Evolutionary conservation across 2,797 vertebrate species (phyloP).

Genomic region (Heterohyrax brucei): DNA sequence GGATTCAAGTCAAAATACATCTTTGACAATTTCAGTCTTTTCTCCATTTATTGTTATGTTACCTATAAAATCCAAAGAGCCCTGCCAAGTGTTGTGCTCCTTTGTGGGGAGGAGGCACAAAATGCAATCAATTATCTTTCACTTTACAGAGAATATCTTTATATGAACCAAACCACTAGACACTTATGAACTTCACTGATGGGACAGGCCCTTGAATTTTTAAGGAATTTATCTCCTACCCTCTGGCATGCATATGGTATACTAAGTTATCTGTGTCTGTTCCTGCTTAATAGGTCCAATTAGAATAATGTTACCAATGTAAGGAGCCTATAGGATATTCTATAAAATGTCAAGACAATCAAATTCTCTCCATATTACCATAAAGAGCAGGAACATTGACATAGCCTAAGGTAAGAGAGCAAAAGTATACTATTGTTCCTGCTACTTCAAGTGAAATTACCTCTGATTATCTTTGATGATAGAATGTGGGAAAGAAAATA

Average conservation of each 20-base stretch:
- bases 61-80: conserved; percentile 8
- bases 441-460: background rate
- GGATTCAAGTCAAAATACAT: no score
- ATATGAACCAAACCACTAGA: background rate
- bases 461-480: conserved; percentile 3
- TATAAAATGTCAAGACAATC: background rate
- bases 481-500: background rate
- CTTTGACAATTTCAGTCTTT: no score
- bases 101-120: background rate
- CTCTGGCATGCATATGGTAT: background rate
- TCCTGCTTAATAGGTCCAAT: background rate
- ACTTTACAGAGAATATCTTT: conserved; percentile 5
- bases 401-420: background rate
- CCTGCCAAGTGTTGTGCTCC: background rate
- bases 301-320: background rate
- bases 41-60: background rate
- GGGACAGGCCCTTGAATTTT: background rate
- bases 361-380: background rate
- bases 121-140: background rate
- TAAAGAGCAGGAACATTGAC: background rate
- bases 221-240: background rate
- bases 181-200: background rate
- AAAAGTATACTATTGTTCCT: background rate
- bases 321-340: background rate
- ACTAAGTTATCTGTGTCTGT: background rate